Evolutionary conservation across 2,113 vertebrate genomes (phyloP).

Genomic region (Etheostoma spectabile): DNA sequence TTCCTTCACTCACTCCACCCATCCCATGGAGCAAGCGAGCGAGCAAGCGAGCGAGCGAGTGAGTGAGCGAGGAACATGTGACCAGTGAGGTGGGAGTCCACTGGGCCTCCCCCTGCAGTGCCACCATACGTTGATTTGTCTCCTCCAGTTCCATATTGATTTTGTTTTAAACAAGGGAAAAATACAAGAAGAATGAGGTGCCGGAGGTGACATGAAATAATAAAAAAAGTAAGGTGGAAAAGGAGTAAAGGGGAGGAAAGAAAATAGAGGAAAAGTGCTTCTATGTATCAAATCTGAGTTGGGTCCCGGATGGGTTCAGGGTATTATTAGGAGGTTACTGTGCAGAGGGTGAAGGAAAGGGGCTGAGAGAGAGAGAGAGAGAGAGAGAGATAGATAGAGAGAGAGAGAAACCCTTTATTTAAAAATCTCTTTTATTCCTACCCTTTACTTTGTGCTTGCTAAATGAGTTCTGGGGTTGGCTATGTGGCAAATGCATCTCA

Average conservation of each 20-base stretch:
- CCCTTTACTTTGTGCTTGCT: constrained; percentile 57
- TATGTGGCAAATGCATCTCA: constrained; percentile 74
- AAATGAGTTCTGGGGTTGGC: constrained; percentile 61
- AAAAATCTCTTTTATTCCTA: constrained; percentile 61
- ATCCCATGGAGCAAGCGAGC: constrained; percentile 5
- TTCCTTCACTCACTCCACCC: constrained; percentile 38
- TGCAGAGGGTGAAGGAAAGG: constrained; percentile 46
- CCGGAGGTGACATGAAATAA: constrained; percentile 70
- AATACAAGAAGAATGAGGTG: constrained; percentile 81
- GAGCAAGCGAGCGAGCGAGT: constrained; percentile 25
- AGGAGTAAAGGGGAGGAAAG: constrained; percentile 12
- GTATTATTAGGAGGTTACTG: constrained; percentile 55
- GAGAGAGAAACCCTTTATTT: constrained; percentile 57
- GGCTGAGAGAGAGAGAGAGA: constrained; percentile 1
- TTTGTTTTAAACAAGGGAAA: constrained; percentile 82
- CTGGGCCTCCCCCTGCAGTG: constrained; percentile 62
- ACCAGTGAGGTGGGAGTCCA: constrained; percentile 55
- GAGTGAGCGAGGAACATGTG: constrained; percentile 50
- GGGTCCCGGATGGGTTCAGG: constrained; percentile 48
- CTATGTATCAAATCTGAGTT: constrained; percentile 63
- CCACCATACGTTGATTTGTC: constrained; percentile 79
- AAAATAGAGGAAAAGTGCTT: constrained; percentile 49
- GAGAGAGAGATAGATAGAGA: constrained; percentile 2
- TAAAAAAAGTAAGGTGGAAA: constrained; percentile 35
- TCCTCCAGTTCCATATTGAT: constrained; percentile 82